Evolutionary conservation across 1,140 invertebrate genomes (phyloP), one percentile per base, ranked within the genome.

Genomic region (Drosophila malerkotliana): DNA sequence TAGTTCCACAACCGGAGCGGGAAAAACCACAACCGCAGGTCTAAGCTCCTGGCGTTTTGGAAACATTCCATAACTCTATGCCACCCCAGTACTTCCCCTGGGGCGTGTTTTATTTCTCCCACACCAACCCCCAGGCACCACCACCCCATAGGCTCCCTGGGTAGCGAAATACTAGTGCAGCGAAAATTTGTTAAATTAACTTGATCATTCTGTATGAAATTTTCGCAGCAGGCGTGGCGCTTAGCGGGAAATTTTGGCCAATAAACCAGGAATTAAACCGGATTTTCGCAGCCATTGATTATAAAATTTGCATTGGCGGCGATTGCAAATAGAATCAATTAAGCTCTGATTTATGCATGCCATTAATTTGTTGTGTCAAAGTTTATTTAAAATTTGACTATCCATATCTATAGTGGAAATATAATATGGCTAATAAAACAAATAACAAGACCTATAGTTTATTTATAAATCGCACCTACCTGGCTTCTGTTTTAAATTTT

Each of bases 141-240:
- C 44, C 44, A 9, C 41, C 28, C 21, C 3, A n/a, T 21, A 21
- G 24, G 12, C 18, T 60, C 63, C 37, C 32, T 18, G 28, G 66
- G 49, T 14, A 47, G 41, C 51, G n/a, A 10, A 69, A 26, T n/a
- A 15, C 44, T 47, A 15, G 26, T 24, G 39, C 34, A 71, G 3
- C 47, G 52, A 32, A 72, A 72, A 72, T 60, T 59, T 60, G 47
- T 45, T 51, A 72, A 72, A 72, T 72, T 72, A 72, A 72, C 67
- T 72, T 59, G 66, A 72, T 71, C 21, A 60, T 71, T 52, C 71
- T 69, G 39, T 68, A 69, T 69, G 26, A 69, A 69, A 56, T 69
- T 68, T 45, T 69, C 39, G 2, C 66, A 69, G 51, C 51, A 57
- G 32, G 41, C 51, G n/a, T 10, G 39, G 15, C 12, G 32, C 12